Conservation (phyloP, 2,888 invertebrate species). For the Yponomeuta malinellus region DNA sequence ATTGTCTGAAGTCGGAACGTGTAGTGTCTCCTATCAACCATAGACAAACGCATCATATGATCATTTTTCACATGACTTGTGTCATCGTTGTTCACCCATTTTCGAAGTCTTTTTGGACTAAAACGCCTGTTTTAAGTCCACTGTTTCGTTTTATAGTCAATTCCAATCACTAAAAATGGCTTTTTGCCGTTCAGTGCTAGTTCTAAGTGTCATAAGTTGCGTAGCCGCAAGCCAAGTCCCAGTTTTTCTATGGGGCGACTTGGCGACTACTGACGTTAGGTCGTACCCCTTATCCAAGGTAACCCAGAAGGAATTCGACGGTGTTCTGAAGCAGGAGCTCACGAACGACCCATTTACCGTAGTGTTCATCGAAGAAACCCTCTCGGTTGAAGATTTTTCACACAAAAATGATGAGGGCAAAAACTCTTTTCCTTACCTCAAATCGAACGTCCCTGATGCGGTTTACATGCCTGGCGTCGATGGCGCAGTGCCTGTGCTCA, state of each 20-base stretch:
- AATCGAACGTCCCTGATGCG: conserved; percentile 40
- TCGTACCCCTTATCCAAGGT: conserved; percentile 49
- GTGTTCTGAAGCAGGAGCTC: conserved; percentile 48
- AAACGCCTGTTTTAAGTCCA: conserved; percentile 48
- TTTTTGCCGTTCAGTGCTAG: conserved; percentile 62
- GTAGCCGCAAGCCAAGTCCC: conserved; percentile 67
- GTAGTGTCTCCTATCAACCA: conserved; percentile 26
- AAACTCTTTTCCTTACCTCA: conserved; percentile 55
- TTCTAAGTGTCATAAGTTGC: conserved; percentile 48
- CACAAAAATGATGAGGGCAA: conserved; percentile 56
- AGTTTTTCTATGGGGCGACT: conserved; percentile 76
- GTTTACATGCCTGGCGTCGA: conserved; percentile 79
- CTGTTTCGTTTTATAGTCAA: conserved; percentile 47
- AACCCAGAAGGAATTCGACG: conserved; percentile 45
- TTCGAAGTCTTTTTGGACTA: conserved; percentile 51
- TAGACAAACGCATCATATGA: conserved; percentile 66
- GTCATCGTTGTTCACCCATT: conserved; percentile 56
- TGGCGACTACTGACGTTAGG: conserved; percentile 35
- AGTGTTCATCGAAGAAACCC: conserved; percentile 69
- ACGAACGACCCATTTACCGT: conserved; percentile 54
- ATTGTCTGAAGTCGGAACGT: not conserved
- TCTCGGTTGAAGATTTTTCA: conserved; percentile 78
- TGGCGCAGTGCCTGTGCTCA: conserved; percentile 72
- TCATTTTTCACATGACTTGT: conserved; percentile 72
- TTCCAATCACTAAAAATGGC: conserved; percentile 49